Conservation (phyloP, 2,113 vertebrate species). For the Prinia subflava region DNA sequence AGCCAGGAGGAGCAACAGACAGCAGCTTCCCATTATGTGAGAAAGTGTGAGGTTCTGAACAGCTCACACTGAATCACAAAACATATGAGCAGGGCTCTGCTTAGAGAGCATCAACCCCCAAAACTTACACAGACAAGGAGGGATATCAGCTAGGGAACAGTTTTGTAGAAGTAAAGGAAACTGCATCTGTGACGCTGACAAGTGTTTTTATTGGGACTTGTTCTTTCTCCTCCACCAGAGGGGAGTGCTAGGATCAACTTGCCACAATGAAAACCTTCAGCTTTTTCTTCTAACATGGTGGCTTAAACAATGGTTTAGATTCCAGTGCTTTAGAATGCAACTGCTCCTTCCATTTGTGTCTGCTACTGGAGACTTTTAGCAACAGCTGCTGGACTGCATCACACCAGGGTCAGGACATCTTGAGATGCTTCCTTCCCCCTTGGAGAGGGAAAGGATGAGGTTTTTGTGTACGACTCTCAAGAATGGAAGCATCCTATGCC, state of each 20-base stretch:
- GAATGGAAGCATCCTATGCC: not conserved
- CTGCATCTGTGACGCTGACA: not conserved
- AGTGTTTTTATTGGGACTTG: not conserved
- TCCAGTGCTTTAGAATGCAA: not conserved
- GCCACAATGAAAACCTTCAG: not conserved
- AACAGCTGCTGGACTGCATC: not conserved
- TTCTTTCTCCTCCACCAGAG: not conserved
- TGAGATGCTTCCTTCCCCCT: not conserved
- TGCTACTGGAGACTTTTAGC: not conserved
- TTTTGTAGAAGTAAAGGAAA: not conserved
- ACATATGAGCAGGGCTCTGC: accelerated
- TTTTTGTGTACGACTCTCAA: not conserved
- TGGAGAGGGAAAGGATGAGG: not conserved
- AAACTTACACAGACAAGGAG: not conserved
- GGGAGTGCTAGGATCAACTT: not conserved
- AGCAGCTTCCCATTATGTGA: not conserved
- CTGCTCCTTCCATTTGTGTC: not conserved
- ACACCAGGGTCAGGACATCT: not conserved
- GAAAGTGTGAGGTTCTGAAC: accelerated
- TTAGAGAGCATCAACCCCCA: not conserved
- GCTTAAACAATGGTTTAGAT: not conserved
- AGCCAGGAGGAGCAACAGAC: not conserved
- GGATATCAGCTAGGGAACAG: not conserved
- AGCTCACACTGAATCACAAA: not conserved
- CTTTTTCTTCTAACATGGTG: not conserved